Conservation (phyloP, 1,140 invertebrate species). For the Asbolus verrucosus region DNA sequence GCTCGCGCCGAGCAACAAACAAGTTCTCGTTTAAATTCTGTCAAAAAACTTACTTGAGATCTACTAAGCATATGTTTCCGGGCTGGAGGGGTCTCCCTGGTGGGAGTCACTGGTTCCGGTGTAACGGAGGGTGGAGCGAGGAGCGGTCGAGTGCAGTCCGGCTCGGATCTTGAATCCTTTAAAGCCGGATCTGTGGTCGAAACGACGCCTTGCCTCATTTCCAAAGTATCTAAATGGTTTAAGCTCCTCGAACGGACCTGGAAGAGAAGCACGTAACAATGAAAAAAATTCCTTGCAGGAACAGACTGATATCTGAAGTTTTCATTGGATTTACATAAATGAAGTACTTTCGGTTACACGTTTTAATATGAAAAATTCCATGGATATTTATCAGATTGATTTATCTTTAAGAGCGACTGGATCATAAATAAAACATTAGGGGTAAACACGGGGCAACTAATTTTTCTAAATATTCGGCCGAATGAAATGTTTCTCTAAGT, state of each 20-base stretch:
- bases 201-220: slow-evolving; percentile 69
- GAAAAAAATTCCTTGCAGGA: not conserved
- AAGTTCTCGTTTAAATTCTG: no score
- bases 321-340: slow-evolving; percentile 11
- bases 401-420: no score
- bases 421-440: no score
- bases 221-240: slow-evolving; percentile 73
- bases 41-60: slow-evolving; percentile 70
- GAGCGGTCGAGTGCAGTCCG: slow-evolving; percentile 62
- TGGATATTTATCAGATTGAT: no score
- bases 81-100: slow-evolving; percentile 51
- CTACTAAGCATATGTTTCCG: slow-evolving; percentile 70
- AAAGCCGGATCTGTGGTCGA: slow-evolving; percentile 52
- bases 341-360: not conserved
- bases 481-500: no score
- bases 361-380: no score
- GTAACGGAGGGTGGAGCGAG: slow-evolving; percentile 55
- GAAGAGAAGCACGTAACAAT: slow-evolving; percentile 51
- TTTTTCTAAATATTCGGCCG: no score
- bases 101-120: slow-evolving; percentile 53
- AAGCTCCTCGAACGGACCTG: slow-evolving; percentile 75
- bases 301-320: not conserved
- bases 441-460: no score
- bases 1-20: no score
- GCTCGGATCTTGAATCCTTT: slow-evolving; percentile 66